These are phyloP conservation scores for Helogale parvula DNA, from an alignment of 2,113 vertebrate genomes.

Conservation along the genomic window DNA sequence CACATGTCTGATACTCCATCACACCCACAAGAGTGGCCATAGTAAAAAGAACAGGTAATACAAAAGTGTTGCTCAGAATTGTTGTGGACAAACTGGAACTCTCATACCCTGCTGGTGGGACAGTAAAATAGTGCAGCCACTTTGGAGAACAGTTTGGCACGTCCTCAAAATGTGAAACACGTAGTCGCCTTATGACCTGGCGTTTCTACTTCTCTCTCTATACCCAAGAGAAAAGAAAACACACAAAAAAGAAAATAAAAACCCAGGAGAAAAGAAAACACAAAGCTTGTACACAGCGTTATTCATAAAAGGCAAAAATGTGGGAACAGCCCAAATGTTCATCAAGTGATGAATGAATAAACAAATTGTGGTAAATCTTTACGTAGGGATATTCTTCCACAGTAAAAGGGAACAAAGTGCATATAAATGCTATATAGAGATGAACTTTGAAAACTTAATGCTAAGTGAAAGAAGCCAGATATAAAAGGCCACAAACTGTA, in stretches of 20 bases:
- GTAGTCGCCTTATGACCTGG: neutral
- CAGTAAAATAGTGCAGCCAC: neutral
- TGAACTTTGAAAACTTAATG: neutral
- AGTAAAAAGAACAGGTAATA: neutral
- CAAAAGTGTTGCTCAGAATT: neutral
- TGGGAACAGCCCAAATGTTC: neutral
- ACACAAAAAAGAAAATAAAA: neutral
- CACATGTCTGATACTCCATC: neutral
- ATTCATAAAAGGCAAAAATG: neutral
- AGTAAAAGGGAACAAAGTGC: neutral
- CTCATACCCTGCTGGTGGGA: neutral
- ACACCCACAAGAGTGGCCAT: no score
- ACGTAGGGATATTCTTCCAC: neutral
- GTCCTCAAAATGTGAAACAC: neutral
- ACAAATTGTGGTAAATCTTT: neutral
- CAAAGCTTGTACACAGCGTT: neutral
- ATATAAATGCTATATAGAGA: neutral
- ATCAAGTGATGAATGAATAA: neutral
- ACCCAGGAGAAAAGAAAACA: neutral
- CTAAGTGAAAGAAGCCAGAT: neutral
- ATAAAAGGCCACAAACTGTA: neutral
- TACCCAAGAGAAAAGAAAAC: neutral
- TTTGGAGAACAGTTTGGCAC: neutral
- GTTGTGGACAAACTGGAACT: neutral
- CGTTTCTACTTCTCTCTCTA: neutral